Conservation (phyloP, 1,140 invertebrate species). For the Lepidurus packardi region DNA sequence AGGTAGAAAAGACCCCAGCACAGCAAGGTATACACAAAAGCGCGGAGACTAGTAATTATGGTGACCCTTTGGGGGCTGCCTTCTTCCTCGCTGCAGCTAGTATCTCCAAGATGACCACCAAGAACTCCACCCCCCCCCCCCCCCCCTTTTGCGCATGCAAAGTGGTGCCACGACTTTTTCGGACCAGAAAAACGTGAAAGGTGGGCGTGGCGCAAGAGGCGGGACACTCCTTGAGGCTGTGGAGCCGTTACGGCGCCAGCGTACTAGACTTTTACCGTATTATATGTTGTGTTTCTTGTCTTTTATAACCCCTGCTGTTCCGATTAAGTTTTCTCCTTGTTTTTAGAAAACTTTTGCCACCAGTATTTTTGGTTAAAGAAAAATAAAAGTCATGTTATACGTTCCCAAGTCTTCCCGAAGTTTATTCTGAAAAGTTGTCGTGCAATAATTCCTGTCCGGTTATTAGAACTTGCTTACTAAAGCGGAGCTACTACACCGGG, state of each 20-base stretch:
- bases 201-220: conserved; percentile 6
- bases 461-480: too few relatives aligned
- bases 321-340: not conserved
- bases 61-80: conserved; percentile 20
- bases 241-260: conserved; percentile 19
- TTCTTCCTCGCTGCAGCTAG: not conserved
- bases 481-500: too few relatives aligned
- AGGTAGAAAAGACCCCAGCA: not conserved
- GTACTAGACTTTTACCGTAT: conserved; percentile 10
- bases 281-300: not conserved
- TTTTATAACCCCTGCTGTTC: not conserved
- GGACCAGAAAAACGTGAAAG: not conserved
- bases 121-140: not conserved
- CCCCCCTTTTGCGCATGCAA: not conserved
- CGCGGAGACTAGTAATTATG: not conserved
- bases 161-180: not conserved
- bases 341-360: not conserved
- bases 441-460: not conserved
- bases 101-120: conserved; percentile 12
- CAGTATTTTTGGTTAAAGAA: not conserved
- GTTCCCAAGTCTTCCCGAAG: not conserved
- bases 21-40: conserved; percentile 15
- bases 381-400: not conserved
- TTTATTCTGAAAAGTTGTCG: not conserved
- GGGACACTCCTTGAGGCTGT: conserved; percentile 12